Percentiles rank a stretch among this genome's conserved stretches.
Conservation (phyloP, 2,113 vertebrate genomes). For the Galeopterus variegatus region DNA sequence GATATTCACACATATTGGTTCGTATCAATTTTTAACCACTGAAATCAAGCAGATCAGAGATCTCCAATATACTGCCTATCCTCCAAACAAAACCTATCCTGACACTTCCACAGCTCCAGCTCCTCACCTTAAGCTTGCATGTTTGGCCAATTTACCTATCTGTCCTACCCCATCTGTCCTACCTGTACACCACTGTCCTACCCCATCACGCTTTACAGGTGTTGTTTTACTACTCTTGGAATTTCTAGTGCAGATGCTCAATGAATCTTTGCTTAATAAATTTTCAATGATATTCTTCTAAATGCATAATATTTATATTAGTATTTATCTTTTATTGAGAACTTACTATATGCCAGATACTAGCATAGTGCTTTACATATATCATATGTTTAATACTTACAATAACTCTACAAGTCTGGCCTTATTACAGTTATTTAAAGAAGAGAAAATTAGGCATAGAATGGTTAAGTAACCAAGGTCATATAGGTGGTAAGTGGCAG, state of each 20-base stretch:
- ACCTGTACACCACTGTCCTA: neutral
- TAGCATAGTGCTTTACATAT: conserved; percentile 1
- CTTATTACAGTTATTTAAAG: conserved; percentile 17
- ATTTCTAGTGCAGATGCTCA: conserved; percentile 1
- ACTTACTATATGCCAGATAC: neutral
- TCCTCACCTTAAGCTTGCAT: neutral
- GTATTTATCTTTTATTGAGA: conserved; percentile 24
- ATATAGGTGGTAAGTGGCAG: neutral
- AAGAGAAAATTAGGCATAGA: neutral
- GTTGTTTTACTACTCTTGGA: neutral
- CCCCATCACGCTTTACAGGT: neutral
- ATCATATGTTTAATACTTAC: conserved; percentile 25
- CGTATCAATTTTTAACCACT: conserved; percentile 46
- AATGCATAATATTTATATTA: neutral
- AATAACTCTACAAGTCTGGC: neutral
- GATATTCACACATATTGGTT: neutral
- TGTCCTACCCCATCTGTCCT: no score
- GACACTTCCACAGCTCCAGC: neutral
- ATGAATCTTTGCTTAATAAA: conserved; percentile 29
- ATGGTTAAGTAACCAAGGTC: neutral
- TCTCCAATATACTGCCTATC: neutral
- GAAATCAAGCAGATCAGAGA: conserved; percentile 4
- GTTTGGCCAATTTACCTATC: neutral
- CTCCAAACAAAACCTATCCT: neutral
- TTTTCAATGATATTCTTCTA: neutral